Conservation (phyloP, 2,888 invertebrate genomes). For the Troides aeacus region DNA sequence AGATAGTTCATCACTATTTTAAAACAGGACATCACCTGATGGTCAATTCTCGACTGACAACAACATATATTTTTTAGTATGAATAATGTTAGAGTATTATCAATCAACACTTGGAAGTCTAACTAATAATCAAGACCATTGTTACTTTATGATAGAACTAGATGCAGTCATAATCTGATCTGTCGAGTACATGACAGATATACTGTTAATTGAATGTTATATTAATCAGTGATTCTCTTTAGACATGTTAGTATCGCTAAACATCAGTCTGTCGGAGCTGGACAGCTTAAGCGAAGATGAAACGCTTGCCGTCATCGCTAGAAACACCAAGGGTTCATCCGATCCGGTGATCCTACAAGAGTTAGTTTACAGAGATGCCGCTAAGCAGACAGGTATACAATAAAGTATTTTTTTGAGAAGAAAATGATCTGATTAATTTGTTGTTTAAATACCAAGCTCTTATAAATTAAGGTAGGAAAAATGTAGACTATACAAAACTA, state of each 20-base stretch:
- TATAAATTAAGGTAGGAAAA: neutral
- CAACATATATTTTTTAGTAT: too few relatives aligned
- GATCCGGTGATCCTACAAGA: constrained; percentile 63
- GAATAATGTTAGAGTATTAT: too few relatives aligned
- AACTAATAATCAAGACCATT: neutral
- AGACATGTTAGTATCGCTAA: constrained; percentile 68
- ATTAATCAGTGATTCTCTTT: neutral
- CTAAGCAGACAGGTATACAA: constrained; percentile 60
- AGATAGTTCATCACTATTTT: too few relatives aligned
- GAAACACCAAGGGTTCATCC: constrained; percentile 68
- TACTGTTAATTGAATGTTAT: too few relatives aligned
- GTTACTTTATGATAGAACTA: neutral
- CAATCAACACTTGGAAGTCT: neutral
- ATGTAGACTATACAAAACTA: neutral
- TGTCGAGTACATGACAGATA: too few relatives aligned
- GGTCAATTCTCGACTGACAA: too few relatives aligned
- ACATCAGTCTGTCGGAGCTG: constrained; percentile 61
- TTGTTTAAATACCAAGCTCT: neutral
- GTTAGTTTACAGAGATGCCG: constrained; percentile 63
- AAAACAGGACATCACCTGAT: too few relatives aligned
- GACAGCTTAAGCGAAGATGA: constrained; percentile 58
- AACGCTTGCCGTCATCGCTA: constrained; percentile 60
- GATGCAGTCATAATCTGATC: too few relatives aligned
- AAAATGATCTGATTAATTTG: neutral
- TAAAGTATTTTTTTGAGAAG: too few relatives aligned